Evolutionary conservation across 1,140 invertebrate genomes (phyloP), one percentile per base, ranked within the genome.

Genomic region (Drosophila nigrodunni): DNA sequence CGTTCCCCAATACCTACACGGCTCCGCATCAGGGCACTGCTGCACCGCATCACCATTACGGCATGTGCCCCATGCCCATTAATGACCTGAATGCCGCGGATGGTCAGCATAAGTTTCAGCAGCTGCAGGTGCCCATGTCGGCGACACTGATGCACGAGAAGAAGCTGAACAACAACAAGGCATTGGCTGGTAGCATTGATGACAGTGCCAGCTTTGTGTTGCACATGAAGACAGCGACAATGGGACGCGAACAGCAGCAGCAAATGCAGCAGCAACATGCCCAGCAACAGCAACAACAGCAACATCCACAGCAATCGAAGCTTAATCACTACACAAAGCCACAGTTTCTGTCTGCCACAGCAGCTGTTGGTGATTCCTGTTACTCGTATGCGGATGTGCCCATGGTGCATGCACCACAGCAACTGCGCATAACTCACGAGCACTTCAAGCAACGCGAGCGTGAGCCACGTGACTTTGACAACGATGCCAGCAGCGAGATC

Each of bases 21-120:
- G 93, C 83, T 67, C 94, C 86, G 0, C 82, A 92, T 46, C 90
- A 92, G 37, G 18, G 35, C 7, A 44, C 4, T 2, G 72, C 72
- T 2, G 66, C 35, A 0, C 34, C 54, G 93, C 96, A 92, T 94
- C 96, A 35, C 95, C 97, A 92, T 95, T 97, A 75, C 95, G 97
- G 97, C 95, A 97, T 87, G 86, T 92, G 80, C 69, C 80, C 78
- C 39, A 80, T 87, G 83, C 89, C 82, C 11, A 79, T 89, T 47
- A 89, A 89, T 9, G 91, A 89, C 8, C n/a, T 89, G 71, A 88
- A 82, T 7, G 75, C 74, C 9, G 78, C 54, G 21, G 90, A 80
- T 11, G 73, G 59, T 0, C 80, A 83, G 62, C 82, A 87, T 10
- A 92, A 92, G 70, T 90, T 92, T 44, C 90, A 92, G 78, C 90